Evolutionary conservation across 2,113 vertebrate genomes (phyloP).

Genomic region (Callionymus lyra): DNA sequence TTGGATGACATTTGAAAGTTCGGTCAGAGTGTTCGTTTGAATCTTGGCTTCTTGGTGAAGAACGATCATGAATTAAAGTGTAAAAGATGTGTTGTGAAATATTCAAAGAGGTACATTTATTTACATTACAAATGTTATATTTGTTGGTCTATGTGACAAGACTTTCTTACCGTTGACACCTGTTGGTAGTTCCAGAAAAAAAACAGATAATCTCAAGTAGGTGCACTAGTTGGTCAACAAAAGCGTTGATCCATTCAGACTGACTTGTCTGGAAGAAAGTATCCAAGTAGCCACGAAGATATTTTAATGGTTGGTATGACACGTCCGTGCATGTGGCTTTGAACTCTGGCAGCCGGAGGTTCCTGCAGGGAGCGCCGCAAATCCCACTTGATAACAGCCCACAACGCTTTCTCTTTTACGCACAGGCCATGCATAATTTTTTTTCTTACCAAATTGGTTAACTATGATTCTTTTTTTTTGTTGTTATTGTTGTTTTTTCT

Average conservation of each 20-base stretch:
- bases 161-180: conserved; percentile 79
- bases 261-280: conserved; percentile 80
- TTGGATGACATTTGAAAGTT: conserved; percentile 20
- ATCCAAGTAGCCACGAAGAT: conserved; percentile 79
- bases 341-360: conserved; percentile 90
- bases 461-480: no score
- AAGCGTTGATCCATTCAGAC: conserved; percentile 72
- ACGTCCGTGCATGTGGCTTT: conserved; percentile 95
- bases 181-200: conserved; percentile 70
- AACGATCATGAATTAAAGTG: no score
- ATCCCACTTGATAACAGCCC: conserved; percentile 98
- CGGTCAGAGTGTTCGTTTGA: no score
- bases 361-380: conserved; percentile 95
- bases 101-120: conserved; percentile 10
- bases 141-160: conserved; percentile 3
- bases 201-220: conserved; percentile 32
- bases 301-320: conserved; percentile 96
- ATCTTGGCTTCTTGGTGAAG: no score
- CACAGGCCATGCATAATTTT: conserved; percentile 54
- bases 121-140: conserved; percentile 8
- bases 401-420: conserved; percentile 68
- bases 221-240: conserved; percentile 59
- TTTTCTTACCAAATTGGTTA: no score
- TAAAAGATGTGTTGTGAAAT: no score
- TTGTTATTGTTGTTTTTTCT: no score